phyloP scores from a whole-genome alignment of 2,888 invertebrate species.

The Apodemia duryi region DNA sequence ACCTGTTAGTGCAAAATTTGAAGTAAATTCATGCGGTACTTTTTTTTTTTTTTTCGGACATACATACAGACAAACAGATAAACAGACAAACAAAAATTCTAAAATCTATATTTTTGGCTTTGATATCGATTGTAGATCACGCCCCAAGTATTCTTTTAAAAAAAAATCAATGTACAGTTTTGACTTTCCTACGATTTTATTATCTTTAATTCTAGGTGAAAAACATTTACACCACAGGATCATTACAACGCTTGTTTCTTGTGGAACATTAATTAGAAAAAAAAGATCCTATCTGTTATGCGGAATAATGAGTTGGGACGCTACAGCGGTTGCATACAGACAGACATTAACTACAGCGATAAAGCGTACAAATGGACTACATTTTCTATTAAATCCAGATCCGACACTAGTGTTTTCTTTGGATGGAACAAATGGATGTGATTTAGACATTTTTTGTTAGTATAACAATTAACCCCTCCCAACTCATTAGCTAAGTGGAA shows the following conservation, averaged over 20 bases:
- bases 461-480: constrained; percentile 40
- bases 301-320: constrained; percentile 42
- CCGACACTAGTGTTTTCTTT: constrained; percentile 53
- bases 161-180: no score
- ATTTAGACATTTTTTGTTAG: constrained; percentile 60
- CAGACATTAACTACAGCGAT: constrained; percentile 66
- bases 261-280: constrained; percentile 1
- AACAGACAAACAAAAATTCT: no score
- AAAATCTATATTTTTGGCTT: no score
- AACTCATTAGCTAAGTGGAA: constrained; percentile 56
- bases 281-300: constrained; percentile 14
- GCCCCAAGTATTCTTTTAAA: no score
- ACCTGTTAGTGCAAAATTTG: no score
- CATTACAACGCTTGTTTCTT: not conserved
- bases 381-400: constrained; percentile 58
- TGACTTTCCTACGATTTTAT: no score
- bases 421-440: constrained; percentile 55
- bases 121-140: no score
- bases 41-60: no score
- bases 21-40: no score
- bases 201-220: not conserved
- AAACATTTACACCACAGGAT: constrained; percentile 3
- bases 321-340: constrained; percentile 51
- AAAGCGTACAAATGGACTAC: constrained; percentile 73
- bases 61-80: no score